Conservation (phyloP, 2,888 invertebrate genomes). For the Chelonus formosanus region DNA sequence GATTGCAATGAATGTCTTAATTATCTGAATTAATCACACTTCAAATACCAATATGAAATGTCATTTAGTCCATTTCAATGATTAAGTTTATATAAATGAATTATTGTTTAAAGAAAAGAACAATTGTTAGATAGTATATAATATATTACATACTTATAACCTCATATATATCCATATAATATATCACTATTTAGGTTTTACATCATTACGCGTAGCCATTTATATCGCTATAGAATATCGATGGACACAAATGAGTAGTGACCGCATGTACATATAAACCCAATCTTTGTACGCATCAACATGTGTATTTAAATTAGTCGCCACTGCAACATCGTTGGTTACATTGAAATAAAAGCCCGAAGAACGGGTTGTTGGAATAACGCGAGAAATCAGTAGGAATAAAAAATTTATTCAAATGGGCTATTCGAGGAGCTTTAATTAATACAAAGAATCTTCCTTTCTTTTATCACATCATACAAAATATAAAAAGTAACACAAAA, state of each 20-base stretch:
- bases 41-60: too few relatives aligned
- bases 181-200: slow-evolving; percentile 11
- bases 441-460: slow-evolving; percentile 39
- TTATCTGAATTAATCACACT: too few relatives aligned
- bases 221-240: slow-evolving; percentile 38
- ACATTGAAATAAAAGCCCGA: too few relatives aligned
- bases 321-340: slow-evolving; percentile 45
- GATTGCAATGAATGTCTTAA: too few relatives aligned
- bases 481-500: slow-evolving; percentile 1
- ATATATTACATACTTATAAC: too few relatives aligned
- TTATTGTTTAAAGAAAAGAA: too few relatives aligned
- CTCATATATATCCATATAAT: neutral
- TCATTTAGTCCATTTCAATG: too few relatives aligned
- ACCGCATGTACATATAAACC: slow-evolving; percentile 46
- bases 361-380: neutral
- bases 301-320: slow-evolving; percentile 65
- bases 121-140: too few relatives aligned
- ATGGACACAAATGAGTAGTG: slow-evolving; percentile 6
- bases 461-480: slow-evolving; percentile 12
- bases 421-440: slow-evolving; percentile 60
- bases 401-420: slow-evolving; percentile 55
- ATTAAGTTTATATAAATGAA: too few relatives aligned
- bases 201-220: slow-evolving; percentile 39
- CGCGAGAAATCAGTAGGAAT: neutral
- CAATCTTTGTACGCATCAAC: slow-evolving; percentile 63